Base-by-base conservation (phyloP, 1,140 invertebrate species). In the Asobara japonica region DNA sequence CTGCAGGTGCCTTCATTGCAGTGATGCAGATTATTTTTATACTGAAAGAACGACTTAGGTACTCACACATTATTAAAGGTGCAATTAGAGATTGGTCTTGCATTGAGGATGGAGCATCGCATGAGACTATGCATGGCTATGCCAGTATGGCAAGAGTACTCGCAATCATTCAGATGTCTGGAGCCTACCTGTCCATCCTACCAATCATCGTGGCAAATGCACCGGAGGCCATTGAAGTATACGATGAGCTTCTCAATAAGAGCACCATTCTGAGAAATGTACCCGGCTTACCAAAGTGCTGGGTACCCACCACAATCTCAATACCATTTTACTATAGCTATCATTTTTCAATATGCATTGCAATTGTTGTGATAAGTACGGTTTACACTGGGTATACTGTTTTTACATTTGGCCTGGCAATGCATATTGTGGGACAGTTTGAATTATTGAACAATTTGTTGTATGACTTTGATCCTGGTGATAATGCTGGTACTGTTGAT, bases 401-500 rank as follows among this genome's bases (percentile, higher is more conserved):
- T 22, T 74, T 71, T 25, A 71, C 68, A 25, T 71, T 74, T 56
- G 36, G 62, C 4, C 48, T 71, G 16, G 65, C 56, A 4, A 68
- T 74, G 69, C 73, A 74, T 60, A 56, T 74, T 62, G 71, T 69
- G 38, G 73, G 69, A 60, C 73, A 74, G 36, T 68, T 74, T 6
- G 20, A 74, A 38, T 20, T 70, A 18, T 56, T 74, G 1, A 65
- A 67, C 45, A 38, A 56, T 1, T 27, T 25, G 5, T 41, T 74
- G n/a, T 51, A 68, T 51, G 48, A 36, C 29, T 62, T 71, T 66
- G 56, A 67, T 38, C 16, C 27, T 51, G 27, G 20, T 64, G 10
- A 65, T 1, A 64, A 65, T 51, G 18, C 33, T 20, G 8, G 7
- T 1, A 56, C n/a, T 3, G 51, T 41, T 5, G 33, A 31, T 20